A percentile compares a stretch with the other conserved stretches of the same genome.
Evolutionary conservation across 2,888 invertebrate species (phyloP).

Genomic region (Nephrotoma guestfalica): DNA sequence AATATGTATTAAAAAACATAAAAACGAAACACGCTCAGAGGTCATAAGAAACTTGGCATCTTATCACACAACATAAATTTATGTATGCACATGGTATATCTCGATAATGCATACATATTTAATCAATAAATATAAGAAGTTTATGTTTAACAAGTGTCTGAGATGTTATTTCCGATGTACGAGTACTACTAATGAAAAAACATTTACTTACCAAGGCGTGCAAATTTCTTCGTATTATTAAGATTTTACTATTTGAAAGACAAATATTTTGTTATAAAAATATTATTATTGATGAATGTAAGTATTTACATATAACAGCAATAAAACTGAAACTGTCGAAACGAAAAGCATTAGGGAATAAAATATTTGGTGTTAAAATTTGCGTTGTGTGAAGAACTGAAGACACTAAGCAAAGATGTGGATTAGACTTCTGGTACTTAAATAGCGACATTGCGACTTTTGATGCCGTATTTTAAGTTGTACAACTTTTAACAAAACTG

Average conservation of each 20-base stretch:
- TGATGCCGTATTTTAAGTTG: too few relatives aligned
- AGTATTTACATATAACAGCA: neutral
- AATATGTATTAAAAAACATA: neutral
- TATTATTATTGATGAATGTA: neutral
- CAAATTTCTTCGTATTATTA: neutral
- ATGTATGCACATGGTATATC: neutral
- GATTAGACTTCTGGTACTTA: too few relatives aligned
- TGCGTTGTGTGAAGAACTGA: neutral
- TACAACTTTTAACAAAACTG: too few relatives aligned
- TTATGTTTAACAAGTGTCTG: neutral
- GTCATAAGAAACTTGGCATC: neutral
- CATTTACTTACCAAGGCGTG: neutral
- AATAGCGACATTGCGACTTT: too few relatives aligned
- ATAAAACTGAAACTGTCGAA: neutral
- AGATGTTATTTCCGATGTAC: neutral
- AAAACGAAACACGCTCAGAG: neutral
- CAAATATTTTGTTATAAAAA: neutral
- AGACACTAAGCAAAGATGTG: neutral
- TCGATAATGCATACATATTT: neutral
- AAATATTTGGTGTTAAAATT: neutral
- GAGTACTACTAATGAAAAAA: neutral
- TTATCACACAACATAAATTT: neutral
- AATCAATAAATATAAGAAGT: neutral
- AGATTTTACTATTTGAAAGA: neutral
- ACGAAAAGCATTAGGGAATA: neutral